These are phyloP conservation scores for Cephalopterus ornatus DNA, from an alignment of 2,113 vertebrate genomes.

Conservation along the genomic window DNA sequence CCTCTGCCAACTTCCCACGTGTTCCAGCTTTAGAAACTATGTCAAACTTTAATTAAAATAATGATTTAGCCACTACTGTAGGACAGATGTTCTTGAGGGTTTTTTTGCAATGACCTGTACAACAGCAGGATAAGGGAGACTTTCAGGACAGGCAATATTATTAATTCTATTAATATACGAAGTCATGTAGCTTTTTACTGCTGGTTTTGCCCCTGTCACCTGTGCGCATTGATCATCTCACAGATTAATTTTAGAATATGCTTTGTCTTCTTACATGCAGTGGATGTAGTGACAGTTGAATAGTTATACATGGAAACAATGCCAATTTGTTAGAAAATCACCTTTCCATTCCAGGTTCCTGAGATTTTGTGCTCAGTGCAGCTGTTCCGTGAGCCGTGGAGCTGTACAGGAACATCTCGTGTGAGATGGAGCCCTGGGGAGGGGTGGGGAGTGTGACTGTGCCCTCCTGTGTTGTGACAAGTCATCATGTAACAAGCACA, in stretches of 20 bases:
- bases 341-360: background rate
- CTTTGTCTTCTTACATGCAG: background rate
- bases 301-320: background rate
- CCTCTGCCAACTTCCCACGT: background rate
- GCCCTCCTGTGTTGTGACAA: slow-evolving; percentile 60
- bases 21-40: background rate
- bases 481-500: background rate
- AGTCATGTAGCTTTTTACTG: background rate
- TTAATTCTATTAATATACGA: background rate
- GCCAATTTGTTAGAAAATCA: background rate
- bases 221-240: background rate
- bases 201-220: background rate
- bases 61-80: background rate
- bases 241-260: background rate
- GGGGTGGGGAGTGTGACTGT: background rate
- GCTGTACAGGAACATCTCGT: background rate
- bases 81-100: background rate
- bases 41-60: slow-evolving; percentile 18
- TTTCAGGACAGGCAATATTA: background rate
- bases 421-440: background rate
- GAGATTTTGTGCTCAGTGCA: accelerated
- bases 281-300: background rate
- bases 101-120: background rate
- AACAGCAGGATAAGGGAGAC: background rate
- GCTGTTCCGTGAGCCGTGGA: accelerated